phyloP scores from a whole-genome alignment of 2,113 vertebrate genomes.

The Dicerorhinus sumatrensis region DNA sequence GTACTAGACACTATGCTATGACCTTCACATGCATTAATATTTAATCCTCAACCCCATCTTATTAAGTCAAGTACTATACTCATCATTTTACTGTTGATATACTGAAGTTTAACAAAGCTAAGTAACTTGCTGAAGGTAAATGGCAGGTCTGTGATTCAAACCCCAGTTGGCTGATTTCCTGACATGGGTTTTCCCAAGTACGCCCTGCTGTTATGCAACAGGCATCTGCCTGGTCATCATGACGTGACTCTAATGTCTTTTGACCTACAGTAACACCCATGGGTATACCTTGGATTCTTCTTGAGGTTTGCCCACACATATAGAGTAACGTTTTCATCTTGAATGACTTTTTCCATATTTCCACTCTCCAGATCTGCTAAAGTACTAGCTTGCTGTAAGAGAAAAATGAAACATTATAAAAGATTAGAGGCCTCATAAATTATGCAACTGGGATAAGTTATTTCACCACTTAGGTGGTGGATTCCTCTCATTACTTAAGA shows the following conservation, averaged over 20 bases:
- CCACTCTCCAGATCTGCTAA: conserved; percentile 91
- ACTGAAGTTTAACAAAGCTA: neutral
- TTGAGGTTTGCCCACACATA: conserved; percentile 96
- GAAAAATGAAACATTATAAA: neutral
- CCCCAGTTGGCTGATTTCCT: neutral
- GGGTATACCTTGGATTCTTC: conserved; percentile 92
- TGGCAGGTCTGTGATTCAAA: neutral
- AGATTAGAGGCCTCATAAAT: neutral
- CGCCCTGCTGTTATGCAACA: neutral
- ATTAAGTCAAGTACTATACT: neutral
- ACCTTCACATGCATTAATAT: neutral
- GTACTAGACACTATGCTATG: neutral
- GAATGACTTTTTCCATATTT: conserved; percentile 93
- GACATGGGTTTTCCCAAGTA: neutral
- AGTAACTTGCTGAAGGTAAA: neutral
- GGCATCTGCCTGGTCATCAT: neutral
- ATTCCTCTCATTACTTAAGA: neutral
- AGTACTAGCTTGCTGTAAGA: conserved; percentile 87
- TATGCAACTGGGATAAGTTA: neutral
- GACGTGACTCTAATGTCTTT: neutral
- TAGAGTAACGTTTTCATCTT: conserved; percentile 88
- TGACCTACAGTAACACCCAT: neutral
- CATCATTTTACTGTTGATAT: neutral
- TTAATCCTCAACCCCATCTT: neutral
- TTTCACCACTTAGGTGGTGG: neutral